phyloP scores from a whole-genome alignment of 2,113 vertebrate species.

The Podarcis raffonei region DNA sequence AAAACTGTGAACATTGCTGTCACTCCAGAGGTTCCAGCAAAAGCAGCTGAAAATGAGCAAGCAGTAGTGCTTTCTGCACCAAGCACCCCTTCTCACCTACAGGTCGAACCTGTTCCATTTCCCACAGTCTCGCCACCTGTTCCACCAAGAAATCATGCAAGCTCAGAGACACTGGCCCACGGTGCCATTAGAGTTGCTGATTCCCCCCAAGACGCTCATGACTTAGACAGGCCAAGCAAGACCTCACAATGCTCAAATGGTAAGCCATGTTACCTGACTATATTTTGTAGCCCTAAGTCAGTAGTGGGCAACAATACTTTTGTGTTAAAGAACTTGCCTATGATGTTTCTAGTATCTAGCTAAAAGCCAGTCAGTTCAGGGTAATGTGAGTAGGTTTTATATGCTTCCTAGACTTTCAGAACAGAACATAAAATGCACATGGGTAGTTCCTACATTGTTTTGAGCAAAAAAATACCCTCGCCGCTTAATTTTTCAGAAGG shows the following conservation, averaged over 20 bases:
- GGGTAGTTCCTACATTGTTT: background rate
- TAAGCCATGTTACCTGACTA: background rate
- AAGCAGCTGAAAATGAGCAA: background rate
- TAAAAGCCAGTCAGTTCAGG: background rate
- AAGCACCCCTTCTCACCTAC: background rate
- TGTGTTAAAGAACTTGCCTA: background rate
- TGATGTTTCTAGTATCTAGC: too few species aligned
- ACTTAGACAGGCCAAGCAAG: rapidly evolving
- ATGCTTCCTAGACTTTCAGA: background rate
- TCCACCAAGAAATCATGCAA: background rate
- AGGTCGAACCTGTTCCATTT: rapidly evolving
- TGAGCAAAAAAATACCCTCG: background rate
- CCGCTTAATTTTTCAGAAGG: background rate
- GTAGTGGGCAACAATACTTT: background rate
- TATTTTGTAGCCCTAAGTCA: background rate
- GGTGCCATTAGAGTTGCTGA: rapidly evolving
- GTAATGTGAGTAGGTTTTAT: background rate
- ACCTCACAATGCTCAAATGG: slow-evolving; percentile 21
- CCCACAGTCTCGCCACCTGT: background rate
- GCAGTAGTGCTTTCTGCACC: background rate
- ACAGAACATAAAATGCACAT: background rate
- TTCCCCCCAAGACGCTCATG: rapidly evolving
- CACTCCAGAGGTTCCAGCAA: rapidly evolving
- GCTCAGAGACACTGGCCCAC: background rate
- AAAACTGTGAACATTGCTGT: rapidly evolving